A percentile compares a stretch with the other conserved stretches of the same genome.
phyloP scores from a whole-genome alignment of 2,888 invertebrate species.

The Meiosimyza decipiens region DNA sequence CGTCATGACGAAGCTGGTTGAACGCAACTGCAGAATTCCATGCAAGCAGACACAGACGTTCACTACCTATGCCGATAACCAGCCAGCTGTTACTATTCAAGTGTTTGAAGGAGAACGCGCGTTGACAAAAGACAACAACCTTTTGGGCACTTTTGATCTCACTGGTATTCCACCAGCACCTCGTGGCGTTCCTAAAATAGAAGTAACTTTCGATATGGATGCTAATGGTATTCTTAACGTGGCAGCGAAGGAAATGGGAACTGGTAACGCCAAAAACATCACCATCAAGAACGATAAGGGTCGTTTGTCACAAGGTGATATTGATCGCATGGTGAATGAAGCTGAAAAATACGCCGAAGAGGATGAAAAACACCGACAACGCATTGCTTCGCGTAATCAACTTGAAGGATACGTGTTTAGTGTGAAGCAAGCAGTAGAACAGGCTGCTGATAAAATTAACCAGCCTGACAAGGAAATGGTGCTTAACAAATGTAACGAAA shows the following conservation, averaged over 20 bases:
- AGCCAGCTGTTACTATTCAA: slow-evolving; percentile 79
- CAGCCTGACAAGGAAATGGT: slow-evolving; percentile 77
- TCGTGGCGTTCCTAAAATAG: slow-evolving; percentile 87
- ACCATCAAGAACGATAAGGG: slow-evolving; percentile 87
- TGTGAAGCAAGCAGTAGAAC: slow-evolving; percentile 78
- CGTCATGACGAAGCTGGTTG: slow-evolving; percentile 82
- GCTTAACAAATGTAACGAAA: slow-evolving; percentile 73
- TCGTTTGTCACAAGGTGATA: slow-evolving; percentile 82
- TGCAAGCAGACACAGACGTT: slow-evolving; percentile 80
- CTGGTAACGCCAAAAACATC: slow-evolving; percentile 78
- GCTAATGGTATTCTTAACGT: slow-evolving; percentile 96
- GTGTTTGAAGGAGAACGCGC: slow-evolving; percentile 84
- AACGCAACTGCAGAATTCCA: slow-evolving; percentile 78
- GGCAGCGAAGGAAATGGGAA: slow-evolving; percentile 77
- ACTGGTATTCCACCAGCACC: slow-evolving; percentile 96
- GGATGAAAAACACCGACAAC: slow-evolving; percentile 76
- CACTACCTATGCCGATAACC: slow-evolving; percentile 85
- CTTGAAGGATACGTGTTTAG: slow-evolving; percentile 78
- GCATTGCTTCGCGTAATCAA: slow-evolving; percentile 78
- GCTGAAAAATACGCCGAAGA: slow-evolving; percentile 80
- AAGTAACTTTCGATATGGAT: slow-evolving; percentile 84
- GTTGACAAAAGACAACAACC: slow-evolving; percentile 94
- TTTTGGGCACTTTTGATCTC: slow-evolving; percentile 94
- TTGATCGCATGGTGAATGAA: slow-evolving; percentile 81
- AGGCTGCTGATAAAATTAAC: slow-evolving; percentile 73